Conservation (phyloP, 2,888 invertebrate genomes). For the Julus scanicus region DNA sequence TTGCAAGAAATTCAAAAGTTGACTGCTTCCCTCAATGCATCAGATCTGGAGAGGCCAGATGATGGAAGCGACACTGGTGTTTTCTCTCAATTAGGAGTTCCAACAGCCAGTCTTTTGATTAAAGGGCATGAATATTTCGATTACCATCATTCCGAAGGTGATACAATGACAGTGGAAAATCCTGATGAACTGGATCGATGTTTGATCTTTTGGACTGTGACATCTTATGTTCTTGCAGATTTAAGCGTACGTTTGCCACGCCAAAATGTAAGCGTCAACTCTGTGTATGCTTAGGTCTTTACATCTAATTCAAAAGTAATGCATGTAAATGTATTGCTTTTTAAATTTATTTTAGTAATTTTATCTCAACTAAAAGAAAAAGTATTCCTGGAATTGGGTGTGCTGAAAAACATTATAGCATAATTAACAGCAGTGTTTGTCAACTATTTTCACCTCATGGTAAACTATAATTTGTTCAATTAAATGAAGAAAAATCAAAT, state of each 20-base stretch:
- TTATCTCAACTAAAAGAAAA: too few relatives aligned
- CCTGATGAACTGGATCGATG: conserved; percentile 77
- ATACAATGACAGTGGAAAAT: conserved; percentile 81
- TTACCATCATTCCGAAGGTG: conserved; percentile 83
- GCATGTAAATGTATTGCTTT: too few relatives aligned
- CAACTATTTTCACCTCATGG: too few relatives aligned
- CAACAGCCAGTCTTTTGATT: conserved; percentile 77
- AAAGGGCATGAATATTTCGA: conserved; percentile 78
- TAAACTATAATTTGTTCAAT: too few relatives aligned
- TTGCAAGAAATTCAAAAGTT: conserved; percentile 76
- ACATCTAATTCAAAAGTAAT: not conserved
- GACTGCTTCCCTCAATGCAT: conserved; percentile 76
- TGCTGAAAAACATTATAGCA: too few relatives aligned
- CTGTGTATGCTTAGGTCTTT: not conserved
- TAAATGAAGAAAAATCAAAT: too few relatives aligned
- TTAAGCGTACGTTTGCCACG: conserved; percentile 66
- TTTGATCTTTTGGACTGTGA: conserved; percentile 81
- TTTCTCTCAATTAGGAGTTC: conserved; percentile 74
- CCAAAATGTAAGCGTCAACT: not conserved
- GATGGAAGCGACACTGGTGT: conserved; percentile 77
- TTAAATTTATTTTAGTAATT: too few relatives aligned
- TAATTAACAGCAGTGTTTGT: too few relatives aligned
- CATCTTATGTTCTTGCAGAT: conserved; percentile 82
- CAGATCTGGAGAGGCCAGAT: conserved; percentile 69
- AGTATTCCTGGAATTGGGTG: too few relatives aligned